Conservation (phyloP, 2,797 vertebrate genomes). For the Etheostoma nigrum region DNA sequence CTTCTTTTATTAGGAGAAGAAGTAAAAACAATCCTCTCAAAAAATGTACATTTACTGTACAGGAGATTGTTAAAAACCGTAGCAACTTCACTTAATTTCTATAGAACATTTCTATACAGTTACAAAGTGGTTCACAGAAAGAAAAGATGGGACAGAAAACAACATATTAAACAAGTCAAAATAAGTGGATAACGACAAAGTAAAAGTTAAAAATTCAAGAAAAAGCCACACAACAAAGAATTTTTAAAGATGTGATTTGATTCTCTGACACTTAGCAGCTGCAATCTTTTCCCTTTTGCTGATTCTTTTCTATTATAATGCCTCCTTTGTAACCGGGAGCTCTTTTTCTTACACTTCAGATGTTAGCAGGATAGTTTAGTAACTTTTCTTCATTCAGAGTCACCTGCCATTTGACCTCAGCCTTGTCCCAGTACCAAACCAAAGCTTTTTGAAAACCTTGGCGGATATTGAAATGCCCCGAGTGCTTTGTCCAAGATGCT, state of each 20-base stretch:
- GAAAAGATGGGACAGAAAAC: background rate
- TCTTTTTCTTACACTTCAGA: conserved; percentile 18
- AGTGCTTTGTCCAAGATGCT: conserved; percentile 63
- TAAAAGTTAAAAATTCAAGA: background rate
- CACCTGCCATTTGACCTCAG: conserved; percentile 61
- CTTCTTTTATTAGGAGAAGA: background rate
- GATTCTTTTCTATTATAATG: background rate
- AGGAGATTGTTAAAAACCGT: background rate
- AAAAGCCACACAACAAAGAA: background rate
- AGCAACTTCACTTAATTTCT: background rate
- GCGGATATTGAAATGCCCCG: conserved; percentile 63
- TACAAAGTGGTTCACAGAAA: background rate
- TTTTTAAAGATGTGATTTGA: background rate
- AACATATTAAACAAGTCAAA: background rate
- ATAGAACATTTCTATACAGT: too few relatives aligned
- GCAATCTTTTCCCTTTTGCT: background rate
- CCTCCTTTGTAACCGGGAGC: conserved; percentile 14
- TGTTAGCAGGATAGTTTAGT: conserved; percentile 43
- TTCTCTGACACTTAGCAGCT: conserved; percentile 19
- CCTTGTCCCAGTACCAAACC: conserved; percentile 36
- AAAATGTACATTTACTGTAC: background rate
- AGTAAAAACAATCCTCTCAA: background rate
- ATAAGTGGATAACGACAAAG: background rate
- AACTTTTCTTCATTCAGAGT: conserved; percentile 41
- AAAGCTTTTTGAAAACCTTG: conserved; percentile 49